These are phyloP conservation scores for Motacilla alba DNA, from an alignment of 2,113 vertebrate species.

Conservation along the genomic window DNA sequence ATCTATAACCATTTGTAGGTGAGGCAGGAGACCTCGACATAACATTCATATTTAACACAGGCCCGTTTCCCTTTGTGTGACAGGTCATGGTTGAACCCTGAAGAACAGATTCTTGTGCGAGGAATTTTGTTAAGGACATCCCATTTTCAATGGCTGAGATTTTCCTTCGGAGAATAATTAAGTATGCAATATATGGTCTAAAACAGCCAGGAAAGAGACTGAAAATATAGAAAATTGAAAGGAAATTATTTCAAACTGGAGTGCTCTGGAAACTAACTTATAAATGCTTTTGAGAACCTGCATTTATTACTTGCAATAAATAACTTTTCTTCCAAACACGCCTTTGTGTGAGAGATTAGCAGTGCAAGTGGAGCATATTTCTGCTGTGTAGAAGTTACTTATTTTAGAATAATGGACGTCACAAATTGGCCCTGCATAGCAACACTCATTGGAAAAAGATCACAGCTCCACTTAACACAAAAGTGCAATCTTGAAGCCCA, in stretches of 20 bases:
- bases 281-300: conserved; percentile 60
- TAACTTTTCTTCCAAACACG: conserved; percentile 53
- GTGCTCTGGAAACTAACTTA: conserved; percentile 53
- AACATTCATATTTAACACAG: neutral
- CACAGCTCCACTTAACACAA: conserved; percentile 60
- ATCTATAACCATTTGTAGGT: neutral
- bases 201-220: conserved; percentile 29
- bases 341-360: conserved; percentile 60
- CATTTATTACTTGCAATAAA: conserved; percentile 65
- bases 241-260: conserved; percentile 55
- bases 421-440: conserved; percentile 59
- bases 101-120: neutral
- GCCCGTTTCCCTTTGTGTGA: neutral
- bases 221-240: conserved; percentile 42
- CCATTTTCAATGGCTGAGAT: neutral
- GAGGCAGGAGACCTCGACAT: neutral
- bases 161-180: conserved; percentile 11
- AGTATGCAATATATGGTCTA: conserved; percentile 19
- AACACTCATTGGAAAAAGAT: conserved; percentile 66
- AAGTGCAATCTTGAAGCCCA: conserved; percentile 63
- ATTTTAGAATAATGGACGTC: conserved; percentile 68
- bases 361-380: conserved; percentile 65
- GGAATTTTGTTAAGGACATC: neutral
- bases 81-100: neutral
- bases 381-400: conserved; percentile 63